phyloP scores from a whole-genome alignment of 2,888 invertebrate species.

The Linyphia triangularis region DNA sequence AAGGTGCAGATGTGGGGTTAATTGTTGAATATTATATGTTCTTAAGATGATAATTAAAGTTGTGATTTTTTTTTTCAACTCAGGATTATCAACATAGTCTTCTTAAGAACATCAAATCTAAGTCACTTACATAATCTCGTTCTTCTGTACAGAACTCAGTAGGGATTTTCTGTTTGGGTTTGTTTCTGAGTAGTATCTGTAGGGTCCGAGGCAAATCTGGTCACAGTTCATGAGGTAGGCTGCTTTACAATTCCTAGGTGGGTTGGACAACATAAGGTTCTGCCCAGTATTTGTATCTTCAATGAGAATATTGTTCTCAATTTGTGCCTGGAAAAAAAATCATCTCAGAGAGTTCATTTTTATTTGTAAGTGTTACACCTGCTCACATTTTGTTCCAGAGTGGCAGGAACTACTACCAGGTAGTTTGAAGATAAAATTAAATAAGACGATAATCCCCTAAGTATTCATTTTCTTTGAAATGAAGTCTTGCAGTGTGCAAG shows the following conservation, averaged over 20 bases:
- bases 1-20: too few relatives aligned
- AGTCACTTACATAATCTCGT: background rate
- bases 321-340: conserved; percentile 78
- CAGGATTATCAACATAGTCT: too few relatives aligned
- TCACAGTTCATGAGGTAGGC: conserved; percentile 76
- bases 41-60: too few relatives aligned
- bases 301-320: conserved; percentile 89
- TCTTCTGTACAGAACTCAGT: conserved; percentile 51
- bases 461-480: too few relatives aligned
- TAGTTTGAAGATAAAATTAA: too few relatives aligned
- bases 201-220: conserved; percentile 75
- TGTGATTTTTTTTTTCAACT: too few relatives aligned
- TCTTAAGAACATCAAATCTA: background rate
- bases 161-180: conserved; percentile 21
- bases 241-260: conserved; percentile 78
- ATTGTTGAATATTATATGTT: too few relatives aligned
- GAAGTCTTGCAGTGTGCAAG: too few relatives aligned
- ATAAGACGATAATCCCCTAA: too few relatives aligned
- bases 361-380: background rate
- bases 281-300: conserved; percentile 86
- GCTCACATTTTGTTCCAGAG: background rate
- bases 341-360: too few relatives aligned
- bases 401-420: too few relatives aligned
- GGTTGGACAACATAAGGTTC: conserved; percentile 83
- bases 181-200: conserved; percentile 69